Base-by-base conservation (phyloP, 1,140 invertebrate genomes). In the Anastrepha ludens region DNA sequence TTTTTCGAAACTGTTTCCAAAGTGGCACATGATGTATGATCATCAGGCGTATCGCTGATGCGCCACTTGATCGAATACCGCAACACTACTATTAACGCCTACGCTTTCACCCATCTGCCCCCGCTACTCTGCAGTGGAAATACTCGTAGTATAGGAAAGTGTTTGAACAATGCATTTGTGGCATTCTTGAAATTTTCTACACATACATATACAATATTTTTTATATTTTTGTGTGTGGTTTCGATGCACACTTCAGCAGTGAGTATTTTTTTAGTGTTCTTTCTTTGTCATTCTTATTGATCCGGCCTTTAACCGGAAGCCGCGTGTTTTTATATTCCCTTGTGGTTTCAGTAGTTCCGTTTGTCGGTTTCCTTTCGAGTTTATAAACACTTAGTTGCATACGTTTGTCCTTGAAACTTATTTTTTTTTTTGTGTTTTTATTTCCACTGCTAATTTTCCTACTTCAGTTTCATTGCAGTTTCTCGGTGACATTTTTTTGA, bases 311-410 rank as follows among this genome's bases (percentile, higher is more conserved):
- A 44, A 62, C 55, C 85, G 85, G 85, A 86, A 86, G 85, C 20
- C n/a, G 50, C 13, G 41, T 62, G 29, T 86, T 86, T 20, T 47
- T 86, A 60, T 86, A 29, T 86, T 44, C 44, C 8, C 59, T 44
- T 86, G 85, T 58, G 85, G 85, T 29, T 81, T 55, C 55, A 8
- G n/a, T 55, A 81, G 74, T 81, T 81, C 74, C 74, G 74, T 9
- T 81, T 55, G 74, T 9, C 70, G 47, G n/a, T 55, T 81, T 50
- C 15, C 15, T 62, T 62, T 62, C 15, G 2, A 1, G 1, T 17
- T 62, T 62, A 5, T 13, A 15, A 13, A 62, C 60, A 62, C 39
- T 41, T 41, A 74, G 29, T 15, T 74, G 39, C 13, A 13, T 74
- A 44, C 41, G 17, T 17, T 74, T 74, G 67, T 44, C 67, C 67